Percentiles rank a stretch among this genome's conserved stretches.
Evolutionary conservation across 2,113 vertebrate genomes (phyloP).

Genomic region (Eudorcas thomsonii): DNA sequence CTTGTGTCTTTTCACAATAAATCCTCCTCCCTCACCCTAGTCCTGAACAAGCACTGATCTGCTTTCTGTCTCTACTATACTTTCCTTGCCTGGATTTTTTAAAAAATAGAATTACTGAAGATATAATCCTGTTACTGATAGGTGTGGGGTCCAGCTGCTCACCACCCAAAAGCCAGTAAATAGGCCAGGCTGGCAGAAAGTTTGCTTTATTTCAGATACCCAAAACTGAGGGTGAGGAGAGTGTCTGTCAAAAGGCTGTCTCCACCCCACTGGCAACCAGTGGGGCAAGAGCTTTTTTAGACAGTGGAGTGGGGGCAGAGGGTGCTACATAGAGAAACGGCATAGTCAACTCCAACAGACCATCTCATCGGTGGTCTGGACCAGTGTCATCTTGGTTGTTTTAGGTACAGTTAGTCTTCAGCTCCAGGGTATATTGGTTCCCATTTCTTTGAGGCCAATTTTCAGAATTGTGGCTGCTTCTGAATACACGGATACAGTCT

Average conservation of each 20-base stretch:
- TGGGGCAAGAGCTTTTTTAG: neutral
- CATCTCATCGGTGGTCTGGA: neutral
- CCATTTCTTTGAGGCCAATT: neutral
- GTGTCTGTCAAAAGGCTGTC: neutral
- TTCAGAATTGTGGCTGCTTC: neutral
- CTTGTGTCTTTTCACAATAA: rapidly evolving
- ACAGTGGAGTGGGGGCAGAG: rapidly evolving
- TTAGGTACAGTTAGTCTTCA: neutral
- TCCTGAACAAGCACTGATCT: neutral
- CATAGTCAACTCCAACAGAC: neutral
- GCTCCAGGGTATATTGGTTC: neutral
- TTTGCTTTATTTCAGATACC: neutral
- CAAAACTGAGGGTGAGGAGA: neutral
- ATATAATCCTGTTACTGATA: neutral
- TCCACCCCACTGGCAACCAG: neutral
- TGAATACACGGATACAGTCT: neutral
- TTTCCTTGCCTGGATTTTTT: neutral
- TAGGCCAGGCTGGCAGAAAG: neutral
- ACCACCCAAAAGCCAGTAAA: neutral
- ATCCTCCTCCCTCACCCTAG: neutral
- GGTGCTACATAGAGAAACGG: rapidly evolving
- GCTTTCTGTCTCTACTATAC: neutral
- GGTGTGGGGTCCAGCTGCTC: neutral
- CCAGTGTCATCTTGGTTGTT: neutral
- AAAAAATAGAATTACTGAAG: neutral